Base-by-base conservation (phyloP, 2,113 vertebrate species). In the Chaetura pelagica region DNA sequence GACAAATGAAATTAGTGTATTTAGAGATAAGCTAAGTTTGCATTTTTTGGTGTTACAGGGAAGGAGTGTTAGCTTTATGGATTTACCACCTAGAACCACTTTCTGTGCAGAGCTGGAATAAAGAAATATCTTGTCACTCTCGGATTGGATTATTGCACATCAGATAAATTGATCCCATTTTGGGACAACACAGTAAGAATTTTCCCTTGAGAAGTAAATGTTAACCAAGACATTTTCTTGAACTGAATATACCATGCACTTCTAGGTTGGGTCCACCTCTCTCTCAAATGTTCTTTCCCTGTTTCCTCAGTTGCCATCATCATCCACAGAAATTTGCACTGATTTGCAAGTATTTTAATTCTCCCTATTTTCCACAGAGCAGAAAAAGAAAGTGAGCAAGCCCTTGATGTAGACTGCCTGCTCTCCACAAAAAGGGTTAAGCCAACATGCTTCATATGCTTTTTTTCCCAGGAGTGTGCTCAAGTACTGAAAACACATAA, bases 401-500 rank as follows among this genome's bases (percentile, higher is more conserved):
- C 19, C 35, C 51, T 55, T 10, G 2, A 30, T 93, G 55, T 30
- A 42, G 38, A 40, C 57, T 87, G 32, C 38, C 44, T 63, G n/a
- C 67, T 68, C 11, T 57, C 67, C 67, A 83, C 55, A 64, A 72
- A 91, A 92, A 16, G 80, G 67, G 85, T 94, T 96, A 95, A 95
- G 48, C 59, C 82, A 52, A 75, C 62, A 44, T 38, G 48, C 59
- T 89, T 89, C 24, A 5, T 77, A 49, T 5, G 55, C 15, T 73
- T 81, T 78, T 52, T 74, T 94, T 76, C 89, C 87, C 93, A 92
- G 51, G 90, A 94, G 89, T 13, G 49, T 90, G 30, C 86, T 96
- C 78, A 93, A 95, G 68, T n/a, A 91, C 54, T 80, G 90, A 96
- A 87, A 96, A 94, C 78, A 87, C 71, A 67, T 46, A 66, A 35